These are phyloP conservation scores for Epirrita christyi DNA, from an alignment of 2,888 invertebrate genomes.

Conservation along the genomic window DNA sequence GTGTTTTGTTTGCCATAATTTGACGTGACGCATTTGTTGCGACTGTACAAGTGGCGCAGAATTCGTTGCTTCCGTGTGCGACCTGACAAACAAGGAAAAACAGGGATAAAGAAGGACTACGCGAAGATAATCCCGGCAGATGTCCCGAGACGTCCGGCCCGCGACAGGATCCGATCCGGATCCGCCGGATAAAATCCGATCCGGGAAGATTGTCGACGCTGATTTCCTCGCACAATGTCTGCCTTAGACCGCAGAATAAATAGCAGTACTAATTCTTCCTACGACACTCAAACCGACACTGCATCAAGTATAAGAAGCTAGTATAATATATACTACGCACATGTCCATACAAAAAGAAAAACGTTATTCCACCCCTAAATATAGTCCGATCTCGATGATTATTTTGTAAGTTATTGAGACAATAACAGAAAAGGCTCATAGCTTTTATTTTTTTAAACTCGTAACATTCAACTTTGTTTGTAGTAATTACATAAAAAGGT, in stretches of 20 bases:
- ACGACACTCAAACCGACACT: not conserved
- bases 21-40: too few relatives aligned
- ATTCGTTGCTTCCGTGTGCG: constrained; percentile 11
- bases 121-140: constrained; percentile 75
- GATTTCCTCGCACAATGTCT: constrained; percentile 68
- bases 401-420: too few relatives aligned
- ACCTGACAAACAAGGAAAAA: constrained; percentile 58
- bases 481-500: too few relatives aligned
- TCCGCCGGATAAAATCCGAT: constrained; percentile 56
- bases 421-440: too few relatives aligned
- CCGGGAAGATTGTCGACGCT: constrained; percentile 68
- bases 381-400: too few relatives aligned
- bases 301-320: too few relatives aligned
- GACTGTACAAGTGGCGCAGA: not conserved
- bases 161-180: constrained; percentile 58
- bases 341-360: too few relatives aligned
- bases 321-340: too few relatives aligned
- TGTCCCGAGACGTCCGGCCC: constrained; percentile 65
- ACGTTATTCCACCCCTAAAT: too few relatives aligned
- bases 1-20: too few relatives aligned
- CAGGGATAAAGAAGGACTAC: constrained; percentile 53
- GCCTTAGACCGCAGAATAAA: constrained; percentile 11
- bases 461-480: too few relatives aligned
- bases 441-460: too few relatives aligned
- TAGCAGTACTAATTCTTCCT: not conserved